Conservation (phyloP, 1,140 invertebrate species). For the Apis mellifera region Amel_HAv3.1 CM009931.2:10135501-10136000, state of each 20-base stretch:
- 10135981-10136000: too few species aligned
- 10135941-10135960: not conserved
- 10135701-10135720: not conserved
- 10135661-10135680: too few species aligned
- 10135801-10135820: not conserved
- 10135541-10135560: constrained; percentile 17
- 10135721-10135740: not conserved
- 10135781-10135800: constrained; percentile 26
- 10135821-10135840: constrained; percentile 10
- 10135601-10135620: constrained; percentile 37
- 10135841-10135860: constrained; percentile 16
- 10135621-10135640: constrained; percentile 2
- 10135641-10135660: constrained; percentile 17
- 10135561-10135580: not conserved
- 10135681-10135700: constrained; percentile 7
- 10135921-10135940: not conserved
- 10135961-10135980: not conserved
- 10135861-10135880: not conserved
- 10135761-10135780: not conserved
- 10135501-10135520: constrained; percentile 31
- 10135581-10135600: constrained; percentile 49
- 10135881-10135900: not conserved
- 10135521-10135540: constrained; percentile 47
- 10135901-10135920: constrained; percentile 20
- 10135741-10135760: not conserved